phyloP scores from a whole-genome alignment of 2,888 invertebrate genomes.

The Eupithecia centaureata region DNA sequence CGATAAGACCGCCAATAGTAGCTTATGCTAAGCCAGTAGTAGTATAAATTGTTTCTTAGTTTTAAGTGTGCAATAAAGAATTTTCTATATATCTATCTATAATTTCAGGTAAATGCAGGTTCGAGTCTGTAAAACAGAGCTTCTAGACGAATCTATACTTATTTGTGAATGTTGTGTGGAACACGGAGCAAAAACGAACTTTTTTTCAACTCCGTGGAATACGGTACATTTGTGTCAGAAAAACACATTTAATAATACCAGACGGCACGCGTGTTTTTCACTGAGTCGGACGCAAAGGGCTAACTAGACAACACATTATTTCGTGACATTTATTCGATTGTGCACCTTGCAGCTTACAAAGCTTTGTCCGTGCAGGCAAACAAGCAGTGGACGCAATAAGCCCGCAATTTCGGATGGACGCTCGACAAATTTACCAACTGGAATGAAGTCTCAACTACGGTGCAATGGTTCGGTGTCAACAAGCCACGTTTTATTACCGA shows the following conservation, averaged over 20 bases:
- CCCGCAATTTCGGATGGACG: conserved; percentile 72
- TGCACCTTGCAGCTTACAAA: conserved; percentile 72
- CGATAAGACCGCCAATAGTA: too few relatives aligned
- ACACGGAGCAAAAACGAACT: too few relatives aligned
- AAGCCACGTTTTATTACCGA: conserved; percentile 76
- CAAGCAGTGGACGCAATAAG: conserved; percentile 77
- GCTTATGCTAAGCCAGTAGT: too few relatives aligned
- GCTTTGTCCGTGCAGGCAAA: conserved; percentile 74
- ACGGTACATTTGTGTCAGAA: neutral
- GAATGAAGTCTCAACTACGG: conserved; percentile 76
- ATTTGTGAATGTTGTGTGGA: neutral
- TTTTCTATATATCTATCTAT: too few relatives aligned
- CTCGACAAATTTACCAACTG: conserved; percentile 79
- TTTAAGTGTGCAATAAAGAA: too few relatives aligned
- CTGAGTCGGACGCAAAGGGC: conserved; percentile 23
- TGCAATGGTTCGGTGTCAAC: conserved; percentile 71
- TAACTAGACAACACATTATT: conserved; percentile 50
- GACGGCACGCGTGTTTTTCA: conserved; percentile 19
- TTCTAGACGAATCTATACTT: neutral
- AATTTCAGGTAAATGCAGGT: neutral
- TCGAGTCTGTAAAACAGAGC: neutral
- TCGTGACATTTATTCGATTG: conserved; percentile 65
- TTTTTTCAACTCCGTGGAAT: neutral
- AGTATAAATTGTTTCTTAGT: too few relatives aligned
- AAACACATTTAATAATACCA: conserved; percentile 30